A percentile compares a stretch with the other conserved stretches of the same genome.
These are phyloP conservation scores for Saiga tatarica DNA, from an alignment of 2,113 vertebrate species.

Conservation along the genomic window DNA sequence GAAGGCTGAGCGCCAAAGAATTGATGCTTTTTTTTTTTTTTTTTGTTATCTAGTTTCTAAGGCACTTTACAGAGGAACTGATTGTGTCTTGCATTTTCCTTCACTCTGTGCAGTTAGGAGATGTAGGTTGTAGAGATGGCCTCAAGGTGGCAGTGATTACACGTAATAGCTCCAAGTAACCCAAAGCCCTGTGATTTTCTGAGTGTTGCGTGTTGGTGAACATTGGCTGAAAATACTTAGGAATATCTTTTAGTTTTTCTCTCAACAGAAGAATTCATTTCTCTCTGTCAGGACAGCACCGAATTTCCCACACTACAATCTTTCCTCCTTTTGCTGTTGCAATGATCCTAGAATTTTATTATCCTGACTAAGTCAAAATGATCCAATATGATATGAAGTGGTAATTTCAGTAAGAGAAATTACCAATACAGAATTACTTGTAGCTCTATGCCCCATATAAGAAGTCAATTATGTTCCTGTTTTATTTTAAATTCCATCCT, in stretches of 20 bases:
- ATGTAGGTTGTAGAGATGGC: not conserved
- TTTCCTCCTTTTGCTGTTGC: not conserved
- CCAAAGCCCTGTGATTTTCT: not conserved
- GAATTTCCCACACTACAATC: not conserved
- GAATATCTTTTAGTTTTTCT: not conserved
- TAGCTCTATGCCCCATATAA: not conserved
- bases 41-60: not conserved
- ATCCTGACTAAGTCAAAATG: not conserved
- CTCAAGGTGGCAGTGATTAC: conserved; percentile 27
- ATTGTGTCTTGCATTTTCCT: not conserved
- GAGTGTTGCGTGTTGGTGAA: not conserved
- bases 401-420: not conserved
- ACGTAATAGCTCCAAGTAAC: not conserved
- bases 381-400: not conserved
- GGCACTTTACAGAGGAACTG: too few species aligned
- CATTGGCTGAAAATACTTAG: not conserved
- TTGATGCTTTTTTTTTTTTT: too few species aligned
- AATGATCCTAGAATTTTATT: not conserved
- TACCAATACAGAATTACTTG: not conserved
- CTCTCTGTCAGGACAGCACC: not conserved
- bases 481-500: not conserved
- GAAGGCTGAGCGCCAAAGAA: too few species aligned
- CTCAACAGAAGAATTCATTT: not conserved
- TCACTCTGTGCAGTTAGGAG: not conserved
- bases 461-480: not conserved